phyloP scores from a whole-genome alignment of 2,797 vertebrate genomes.

The Streptopelia turtur region DNA sequence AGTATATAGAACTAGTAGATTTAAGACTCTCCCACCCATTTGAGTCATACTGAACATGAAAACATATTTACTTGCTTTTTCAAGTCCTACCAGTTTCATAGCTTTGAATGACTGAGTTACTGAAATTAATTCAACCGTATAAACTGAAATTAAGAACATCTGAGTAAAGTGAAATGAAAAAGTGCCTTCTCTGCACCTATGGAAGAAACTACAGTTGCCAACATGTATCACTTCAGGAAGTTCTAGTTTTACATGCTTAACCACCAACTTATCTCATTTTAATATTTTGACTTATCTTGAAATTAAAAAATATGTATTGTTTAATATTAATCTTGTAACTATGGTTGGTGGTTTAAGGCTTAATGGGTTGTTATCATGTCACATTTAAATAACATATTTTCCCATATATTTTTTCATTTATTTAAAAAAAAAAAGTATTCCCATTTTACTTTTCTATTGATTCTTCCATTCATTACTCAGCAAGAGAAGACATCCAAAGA shows the following conservation, averaged over 20 bases:
- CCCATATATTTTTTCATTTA: neutral
- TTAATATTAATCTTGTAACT: neutral
- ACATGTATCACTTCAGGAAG: neutral
- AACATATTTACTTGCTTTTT: slow-evolving; percentile 20
- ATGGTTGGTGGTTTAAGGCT: neutral
- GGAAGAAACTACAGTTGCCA: neutral
- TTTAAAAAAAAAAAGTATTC: neutral
- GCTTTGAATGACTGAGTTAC: slow-evolving; percentile 12
- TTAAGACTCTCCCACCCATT: neutral
- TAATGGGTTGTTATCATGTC: neutral
- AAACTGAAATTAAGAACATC: slow-evolving; percentile 16
- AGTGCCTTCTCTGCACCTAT: neutral
- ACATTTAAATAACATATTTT: neutral
- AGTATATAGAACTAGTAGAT: neutral
- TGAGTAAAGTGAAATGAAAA: neutral
- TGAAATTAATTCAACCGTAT: slow-evolving; percentile 1
- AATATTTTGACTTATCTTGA: neutral
- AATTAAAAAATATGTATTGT: neutral
- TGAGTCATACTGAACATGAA: neutral
- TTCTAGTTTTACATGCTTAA: neutral
- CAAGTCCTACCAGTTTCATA: neutral
- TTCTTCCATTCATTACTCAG: neutral
- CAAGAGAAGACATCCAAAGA: neutral
- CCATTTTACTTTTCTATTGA: neutral
- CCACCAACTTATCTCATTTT: neutral